Conservation (phyloP, 2,797 vertebrate genomes). For the Antrozous pallidus region DNA sequence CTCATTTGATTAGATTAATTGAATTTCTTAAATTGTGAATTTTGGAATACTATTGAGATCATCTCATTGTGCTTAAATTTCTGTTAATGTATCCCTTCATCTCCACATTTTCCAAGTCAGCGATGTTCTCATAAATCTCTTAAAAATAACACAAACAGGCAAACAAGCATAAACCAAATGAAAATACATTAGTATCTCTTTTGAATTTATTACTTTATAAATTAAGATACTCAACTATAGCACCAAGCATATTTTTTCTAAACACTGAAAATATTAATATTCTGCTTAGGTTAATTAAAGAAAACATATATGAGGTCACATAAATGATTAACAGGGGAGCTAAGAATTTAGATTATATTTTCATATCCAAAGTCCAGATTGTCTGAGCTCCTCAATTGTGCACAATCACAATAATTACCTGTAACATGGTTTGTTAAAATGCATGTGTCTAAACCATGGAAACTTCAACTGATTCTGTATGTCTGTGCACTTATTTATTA, state of each 20-base stretch:
- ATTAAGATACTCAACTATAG: neutral
- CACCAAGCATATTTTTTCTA: neutral
- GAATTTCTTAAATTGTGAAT: slow-evolving; percentile 22
- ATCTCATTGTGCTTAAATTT: slow-evolving; percentile 32
- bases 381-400: neutral
- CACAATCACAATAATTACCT: neutral
- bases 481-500: neutral
- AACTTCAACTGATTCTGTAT: neutral
- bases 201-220: neutral
- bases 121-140: neutral
- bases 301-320: neutral
- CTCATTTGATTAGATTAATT: slow-evolving; percentile 33
- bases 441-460: neutral
- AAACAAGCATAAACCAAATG: neutral
- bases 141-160: neutral
- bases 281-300: neutral
- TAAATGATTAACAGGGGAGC: neutral
- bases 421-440: neutral
- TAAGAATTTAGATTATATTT: neutral
- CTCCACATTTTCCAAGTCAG: slow-evolving; percentile 27
- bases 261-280: neutral
- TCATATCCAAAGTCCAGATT: neutral
- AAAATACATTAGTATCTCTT: neutral
- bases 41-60: slow-evolving; percentile 22
- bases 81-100: slow-evolving; percentile 26